Conservation (phyloP, 1,140 invertebrate genomes). For the Rhyacophila brunnea region DNA sequence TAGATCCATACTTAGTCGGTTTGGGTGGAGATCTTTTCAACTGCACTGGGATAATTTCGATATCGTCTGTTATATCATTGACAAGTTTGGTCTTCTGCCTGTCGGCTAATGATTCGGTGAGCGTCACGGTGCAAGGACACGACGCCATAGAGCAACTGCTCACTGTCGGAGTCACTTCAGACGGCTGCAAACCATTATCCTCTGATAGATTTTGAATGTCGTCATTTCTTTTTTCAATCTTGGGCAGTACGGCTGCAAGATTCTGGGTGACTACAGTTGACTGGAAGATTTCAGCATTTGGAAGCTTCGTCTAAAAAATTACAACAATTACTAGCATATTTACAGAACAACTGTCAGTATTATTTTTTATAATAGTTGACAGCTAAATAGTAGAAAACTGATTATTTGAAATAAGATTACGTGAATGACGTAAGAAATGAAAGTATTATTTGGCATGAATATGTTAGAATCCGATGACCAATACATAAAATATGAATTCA, state of each 20-base stretch:
- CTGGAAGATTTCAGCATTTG: slow-evolving; percentile 40
- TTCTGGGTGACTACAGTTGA: slow-evolving; percentile 40
- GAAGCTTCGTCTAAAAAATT: too few species aligned
- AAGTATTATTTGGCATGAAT: too few species aligned
- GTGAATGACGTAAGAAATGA: too few species aligned
- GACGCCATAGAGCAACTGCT: slow-evolving; percentile 41
- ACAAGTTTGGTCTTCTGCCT: slow-evolving; percentile 44
- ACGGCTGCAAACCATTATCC: slow-evolving; percentile 51
- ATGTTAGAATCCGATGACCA: too few species aligned
- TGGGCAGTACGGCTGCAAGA: slow-evolving; percentile 41
- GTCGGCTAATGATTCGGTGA: slow-evolving; percentile 44
- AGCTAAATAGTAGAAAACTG: too few species aligned
- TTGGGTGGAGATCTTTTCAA: slow-evolving; percentile 42
- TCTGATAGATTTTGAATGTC: slow-evolving; percentile 33
- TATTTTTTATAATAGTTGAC: too few species aligned
- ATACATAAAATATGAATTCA: too few species aligned
- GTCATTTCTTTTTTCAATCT: slow-evolving; percentile 52
- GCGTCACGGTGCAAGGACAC: slow-evolving; percentile 49
- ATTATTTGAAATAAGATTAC: too few species aligned
- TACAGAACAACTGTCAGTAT: too few species aligned
- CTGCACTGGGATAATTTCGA: slow-evolving; percentile 26
- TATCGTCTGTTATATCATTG: slow-evolving; percentile 29
- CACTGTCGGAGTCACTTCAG: slow-evolving; percentile 42
- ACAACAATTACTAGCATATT: too few species aligned
- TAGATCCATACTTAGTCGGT: slow-evolving; percentile 51